Evolutionary conservation across 2,888 invertebrate species (phyloP), one percentile per base, ranked within the genome.

Genomic region (Rhingia campestris): DNA sequence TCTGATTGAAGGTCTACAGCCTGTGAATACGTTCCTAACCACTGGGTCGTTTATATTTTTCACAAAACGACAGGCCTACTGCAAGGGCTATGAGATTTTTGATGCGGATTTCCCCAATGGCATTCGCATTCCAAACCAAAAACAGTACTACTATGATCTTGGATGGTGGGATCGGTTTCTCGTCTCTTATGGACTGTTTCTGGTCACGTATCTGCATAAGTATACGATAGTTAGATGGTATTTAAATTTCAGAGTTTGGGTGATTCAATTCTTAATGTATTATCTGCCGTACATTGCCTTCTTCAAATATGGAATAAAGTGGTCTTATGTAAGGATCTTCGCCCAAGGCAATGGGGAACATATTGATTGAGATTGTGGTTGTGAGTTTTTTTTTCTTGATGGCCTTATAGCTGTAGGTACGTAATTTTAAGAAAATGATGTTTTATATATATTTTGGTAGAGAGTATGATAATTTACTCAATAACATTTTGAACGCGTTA

Each of bases 241-340:
- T 87, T 93, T 95, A 63, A 96, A 96, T 88, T 88, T 91, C 32
- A 92, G 94, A 61, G 94, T 94, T 88, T 91, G 92, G 87, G 88
- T 94, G 1, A 92, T 93, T 22, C 88, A 95, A 14, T 93, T 93
- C 86, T 88, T 96, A 0, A 94, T 95, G 89, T 93, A 93, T 86
- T 93, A 94, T 67, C 94, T 94, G 87, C 96, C 96, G 0, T 94
- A 94, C 86, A 87, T 96, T 51, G 95, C 95, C 0, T 94, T 94
- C 90, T 93, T 93, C 87, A 92, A 91, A 45, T 95, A 93, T 88
- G 96, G 96, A 4, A 88, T 93, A 4, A 92, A 92, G 81, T 90
- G 93, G n/a, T 93, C 95, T 0, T 91, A 93, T 61, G 93, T 95
- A 0, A 92, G 94, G 64, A 93, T 95, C 2, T 93, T 93, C 75